Evolutionary conservation across 2,888 invertebrate genomes (phyloP).

Genomic region (Acanthopleura granulata): DNA sequence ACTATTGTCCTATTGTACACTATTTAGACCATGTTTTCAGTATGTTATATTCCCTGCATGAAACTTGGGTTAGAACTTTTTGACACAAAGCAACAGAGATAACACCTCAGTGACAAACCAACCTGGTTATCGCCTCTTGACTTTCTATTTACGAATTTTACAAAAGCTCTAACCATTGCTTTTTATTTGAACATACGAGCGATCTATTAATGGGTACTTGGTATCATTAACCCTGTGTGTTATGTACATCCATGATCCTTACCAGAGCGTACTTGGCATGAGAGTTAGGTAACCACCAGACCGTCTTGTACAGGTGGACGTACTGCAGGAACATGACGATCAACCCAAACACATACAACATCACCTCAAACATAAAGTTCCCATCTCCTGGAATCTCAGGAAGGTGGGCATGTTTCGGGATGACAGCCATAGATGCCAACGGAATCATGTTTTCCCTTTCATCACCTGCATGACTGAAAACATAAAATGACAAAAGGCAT

Average conservation of each 20-base stretch:
- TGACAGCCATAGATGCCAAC: conserved; percentile 57
- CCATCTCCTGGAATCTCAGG: conserved; percentile 79
- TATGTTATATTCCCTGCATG: too few relatives aligned
- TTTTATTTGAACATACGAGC: too few relatives aligned
- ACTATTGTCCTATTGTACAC: too few relatives aligned
- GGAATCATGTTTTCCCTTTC: conserved; percentile 55
- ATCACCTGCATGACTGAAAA: conserved; percentile 46
- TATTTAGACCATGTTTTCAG: too few relatives aligned
- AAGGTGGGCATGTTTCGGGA: conserved; percentile 66
- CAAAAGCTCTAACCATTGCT: too few relatives aligned
- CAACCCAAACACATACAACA: conserved; percentile 85
- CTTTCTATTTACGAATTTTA: too few relatives aligned
- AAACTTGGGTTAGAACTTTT: too few relatives aligned
- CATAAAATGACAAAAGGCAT: conserved; percentile 10
- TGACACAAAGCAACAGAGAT: too few relatives aligned
- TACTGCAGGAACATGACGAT: conserved; percentile 85
- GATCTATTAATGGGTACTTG: too few relatives aligned
- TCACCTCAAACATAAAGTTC: conserved; percentile 86
- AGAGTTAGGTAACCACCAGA: conserved; percentile 97
- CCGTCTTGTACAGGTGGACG: conserved; percentile 92
- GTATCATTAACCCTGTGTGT: too few relatives aligned
- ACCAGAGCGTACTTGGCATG: conserved; percentile 91
- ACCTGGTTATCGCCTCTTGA: too few relatives aligned
- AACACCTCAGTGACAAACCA: too few relatives aligned
- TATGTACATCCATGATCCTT: conserved; percentile 54